Conservation (phyloP, 2,113 vertebrate species). For the Tragelaphus strepsiceros region DNA sequence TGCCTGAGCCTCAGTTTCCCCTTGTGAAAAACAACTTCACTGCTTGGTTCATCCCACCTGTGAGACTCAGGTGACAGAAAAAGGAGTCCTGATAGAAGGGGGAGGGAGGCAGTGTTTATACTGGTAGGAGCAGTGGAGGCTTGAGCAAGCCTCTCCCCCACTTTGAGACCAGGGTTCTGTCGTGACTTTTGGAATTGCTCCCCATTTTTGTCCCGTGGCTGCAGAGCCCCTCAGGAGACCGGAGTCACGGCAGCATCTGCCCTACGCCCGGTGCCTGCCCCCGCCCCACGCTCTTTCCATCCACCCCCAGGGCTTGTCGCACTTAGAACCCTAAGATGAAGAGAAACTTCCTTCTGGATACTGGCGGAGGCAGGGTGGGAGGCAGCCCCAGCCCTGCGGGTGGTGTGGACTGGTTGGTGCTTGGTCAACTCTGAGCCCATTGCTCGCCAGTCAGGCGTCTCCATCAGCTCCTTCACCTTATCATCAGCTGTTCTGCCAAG, state of each 20-base stretch:
- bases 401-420: background rate
- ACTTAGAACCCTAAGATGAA: background rate
- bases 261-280: rapidly evolving
- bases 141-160: background rate
- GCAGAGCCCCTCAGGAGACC: background rate
- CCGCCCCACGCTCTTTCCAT: no score
- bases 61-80: background rate
- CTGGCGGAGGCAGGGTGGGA: background rate
- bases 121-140: background rate
- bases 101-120: background rate
- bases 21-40: background rate
- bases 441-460: background rate
- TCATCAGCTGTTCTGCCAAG: background rate
- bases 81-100: background rate
- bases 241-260: background rate
- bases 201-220: background rate
- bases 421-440: background rate
- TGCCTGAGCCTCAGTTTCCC: slow-evolving; percentile 10
- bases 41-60: background rate
- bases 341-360: background rate
- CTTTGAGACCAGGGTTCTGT: background rate
- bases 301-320: background rate
- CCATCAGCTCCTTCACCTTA: background rate
- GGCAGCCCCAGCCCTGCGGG: background rate
- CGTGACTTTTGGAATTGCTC: background rate